A percentile compares a stretch with the other conserved stretches of the same genome.
phyloP scores from a whole-genome alignment of 2,113 vertebrate genomes.

The Cairina moschata region DNA sequence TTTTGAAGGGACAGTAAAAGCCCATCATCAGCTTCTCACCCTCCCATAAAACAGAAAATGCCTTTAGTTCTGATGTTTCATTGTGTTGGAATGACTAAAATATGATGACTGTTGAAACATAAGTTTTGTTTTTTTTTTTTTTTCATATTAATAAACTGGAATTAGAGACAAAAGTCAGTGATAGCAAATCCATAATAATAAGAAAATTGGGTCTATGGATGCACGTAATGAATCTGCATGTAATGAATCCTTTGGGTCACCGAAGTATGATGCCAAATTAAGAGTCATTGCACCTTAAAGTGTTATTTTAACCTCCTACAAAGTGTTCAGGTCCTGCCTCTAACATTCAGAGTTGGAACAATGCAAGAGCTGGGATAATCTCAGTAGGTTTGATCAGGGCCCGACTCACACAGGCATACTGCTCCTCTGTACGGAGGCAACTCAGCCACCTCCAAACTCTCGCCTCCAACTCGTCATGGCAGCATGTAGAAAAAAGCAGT shows the following conservation, averaged over 20 bases:
- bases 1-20: background rate
- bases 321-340: background rate
- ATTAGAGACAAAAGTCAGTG: background rate
- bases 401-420: background rate
- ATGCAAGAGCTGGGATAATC: background rate
- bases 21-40: background rate
- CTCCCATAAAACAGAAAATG: background rate
- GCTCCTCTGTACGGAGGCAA: fast-evolving
- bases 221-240: no score
- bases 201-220: background rate
- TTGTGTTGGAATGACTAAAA: background rate
- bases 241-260: background rate
- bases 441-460: background rate
- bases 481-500: background rate
- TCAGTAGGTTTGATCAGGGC: background rate
- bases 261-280: background rate
- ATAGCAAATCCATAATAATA: background rate
- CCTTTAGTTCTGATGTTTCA: background rate
- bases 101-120: background rate
- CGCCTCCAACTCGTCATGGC: background rate
- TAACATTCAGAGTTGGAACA: background rate
- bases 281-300: background rate
- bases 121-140: background rate
- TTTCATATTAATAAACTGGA: background rate
- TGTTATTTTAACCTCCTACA: background rate